phyloP scores from a whole-genome alignment of 2,888 invertebrate species.

The Reticulitermes lucifugus region DNA sequence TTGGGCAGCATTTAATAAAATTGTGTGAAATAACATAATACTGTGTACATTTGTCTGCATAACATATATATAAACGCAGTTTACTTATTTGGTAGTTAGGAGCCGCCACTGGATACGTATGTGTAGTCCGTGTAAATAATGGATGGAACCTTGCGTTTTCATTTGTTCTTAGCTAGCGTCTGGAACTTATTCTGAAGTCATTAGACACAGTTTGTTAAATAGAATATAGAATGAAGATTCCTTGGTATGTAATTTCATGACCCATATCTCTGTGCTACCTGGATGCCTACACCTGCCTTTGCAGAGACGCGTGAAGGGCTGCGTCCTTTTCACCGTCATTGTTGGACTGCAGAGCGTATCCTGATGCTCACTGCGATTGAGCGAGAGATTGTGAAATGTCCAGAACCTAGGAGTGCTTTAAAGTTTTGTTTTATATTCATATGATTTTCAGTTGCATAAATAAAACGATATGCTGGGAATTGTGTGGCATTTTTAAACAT shows the following conservation, averaged over 20 bases:
- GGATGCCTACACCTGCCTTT: constrained; percentile 20
- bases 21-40: too few relatives aligned
- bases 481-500: too few relatives aligned
- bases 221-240: constrained; percentile 2
- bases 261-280: constrained; percentile 21
- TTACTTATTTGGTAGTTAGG: too few relatives aligned
- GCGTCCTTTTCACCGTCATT: constrained; percentile 21
- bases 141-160: neutral
- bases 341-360: constrained; percentile 31
- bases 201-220: constrained; percentile 35
- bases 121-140: neutral
- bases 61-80: too few relatives aligned
- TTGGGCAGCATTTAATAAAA: too few relatives aligned
- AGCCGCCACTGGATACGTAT: constrained; percentile 2
- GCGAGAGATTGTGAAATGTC: neutral
- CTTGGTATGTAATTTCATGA: neutral
- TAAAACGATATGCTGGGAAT: too few relatives aligned
- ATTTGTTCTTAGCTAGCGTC: constrained; percentile 29
- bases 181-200: constrained; percentile 22
- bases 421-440: too few relatives aligned
- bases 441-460: too few relatives aligned
- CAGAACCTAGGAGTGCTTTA: too few relatives aligned
- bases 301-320: constrained; percentile 21
- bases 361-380: neutral
- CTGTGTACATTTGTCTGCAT: too few relatives aligned